Evolutionary conservation across 2,888 invertebrate genomes (phyloP).

Genomic region (Acrobasis suavella): DNA sequence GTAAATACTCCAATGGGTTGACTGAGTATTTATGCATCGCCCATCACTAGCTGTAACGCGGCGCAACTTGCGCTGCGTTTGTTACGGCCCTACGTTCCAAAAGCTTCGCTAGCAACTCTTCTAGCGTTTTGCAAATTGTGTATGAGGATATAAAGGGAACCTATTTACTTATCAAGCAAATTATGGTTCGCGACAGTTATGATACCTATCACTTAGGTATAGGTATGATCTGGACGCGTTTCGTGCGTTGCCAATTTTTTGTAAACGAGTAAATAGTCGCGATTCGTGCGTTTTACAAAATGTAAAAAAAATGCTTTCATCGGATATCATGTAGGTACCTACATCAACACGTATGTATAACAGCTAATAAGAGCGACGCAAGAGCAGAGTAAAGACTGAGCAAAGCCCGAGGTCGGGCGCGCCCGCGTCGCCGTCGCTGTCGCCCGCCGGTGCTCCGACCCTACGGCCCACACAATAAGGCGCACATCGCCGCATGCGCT

Average conservation of each 20-base stretch:
- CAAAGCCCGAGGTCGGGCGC: constrained; percentile 65
- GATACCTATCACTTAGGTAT: too few species aligned
- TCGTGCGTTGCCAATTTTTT: too few species aligned
- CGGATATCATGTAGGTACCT: constrained; percentile 24
- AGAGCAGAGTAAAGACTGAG: constrained; percentile 72
- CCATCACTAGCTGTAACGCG: too few species aligned
- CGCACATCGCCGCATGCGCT: constrained; percentile 67
- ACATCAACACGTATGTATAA: constrained; percentile 33
- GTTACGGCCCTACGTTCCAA: too few species aligned
- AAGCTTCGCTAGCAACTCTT: background rate
- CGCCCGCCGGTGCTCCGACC: constrained; percentile 53
- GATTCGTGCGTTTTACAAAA: too few species aligned
- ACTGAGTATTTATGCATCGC: too few species aligned
- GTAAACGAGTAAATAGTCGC: too few species aligned
- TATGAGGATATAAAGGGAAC: background rate
- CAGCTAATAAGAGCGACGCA: constrained; percentile 63
- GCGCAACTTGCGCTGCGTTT: too few species aligned
- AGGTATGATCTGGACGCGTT: too few species aligned
- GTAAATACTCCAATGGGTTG: too few species aligned
- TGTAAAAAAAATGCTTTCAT: too few species aligned
- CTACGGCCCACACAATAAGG: constrained; percentile 74
- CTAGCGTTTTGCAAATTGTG: background rate
- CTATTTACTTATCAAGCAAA: constrained; percentile 11
- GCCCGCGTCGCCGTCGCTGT: constrained; percentile 48
- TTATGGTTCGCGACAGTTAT: constrained; percentile 14